phyloP scores from a whole-genome alignment of 1,140 invertebrate genomes.

The Trichomalopsis sarcophagae region DNA sequence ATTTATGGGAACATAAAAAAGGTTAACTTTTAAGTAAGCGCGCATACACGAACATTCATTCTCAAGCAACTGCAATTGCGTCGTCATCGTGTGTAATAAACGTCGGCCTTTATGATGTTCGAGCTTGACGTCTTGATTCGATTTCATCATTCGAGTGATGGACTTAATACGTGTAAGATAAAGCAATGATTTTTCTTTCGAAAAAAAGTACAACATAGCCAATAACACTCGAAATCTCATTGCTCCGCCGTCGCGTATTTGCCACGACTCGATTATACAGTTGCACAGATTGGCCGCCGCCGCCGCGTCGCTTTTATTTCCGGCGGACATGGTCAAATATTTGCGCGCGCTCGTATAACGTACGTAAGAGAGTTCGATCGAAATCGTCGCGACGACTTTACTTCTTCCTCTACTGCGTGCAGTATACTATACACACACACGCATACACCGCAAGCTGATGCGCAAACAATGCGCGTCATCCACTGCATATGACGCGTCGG shows the following conservation, averaged over 20 bases:
- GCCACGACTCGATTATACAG: too few species aligned
- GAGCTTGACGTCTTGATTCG: background rate
- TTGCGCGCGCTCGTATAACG: background rate
- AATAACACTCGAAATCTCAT: too few species aligned
- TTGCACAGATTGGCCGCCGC: background rate
- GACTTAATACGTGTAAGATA: background rate
- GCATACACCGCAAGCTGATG: too few species aligned
- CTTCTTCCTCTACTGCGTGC: background rate
- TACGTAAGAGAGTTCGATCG: background rate
- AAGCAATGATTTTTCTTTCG: background rate
- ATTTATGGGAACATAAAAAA: background rate
- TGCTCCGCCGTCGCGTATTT: too few species aligned
- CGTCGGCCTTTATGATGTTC: background rate
- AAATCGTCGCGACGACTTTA: background rate
- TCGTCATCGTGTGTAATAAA: background rate
- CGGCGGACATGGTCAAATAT: background rate
- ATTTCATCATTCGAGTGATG: background rate
- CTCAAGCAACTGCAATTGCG: background rate
- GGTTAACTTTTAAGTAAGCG: background rate
- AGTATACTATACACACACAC: too few species aligned
- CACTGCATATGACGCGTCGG: too few species aligned
- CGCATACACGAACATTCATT: background rate
- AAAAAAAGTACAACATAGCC: too few species aligned
- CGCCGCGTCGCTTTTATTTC: background rate
- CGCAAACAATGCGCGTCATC: too few species aligned